A percentile compares a stretch with the other conserved stretches of the same genome.
Evolutionary conservation across 2,113 vertebrate genomes (phyloP).

Genomic region (Tragelaphus imberbis): DNA sequence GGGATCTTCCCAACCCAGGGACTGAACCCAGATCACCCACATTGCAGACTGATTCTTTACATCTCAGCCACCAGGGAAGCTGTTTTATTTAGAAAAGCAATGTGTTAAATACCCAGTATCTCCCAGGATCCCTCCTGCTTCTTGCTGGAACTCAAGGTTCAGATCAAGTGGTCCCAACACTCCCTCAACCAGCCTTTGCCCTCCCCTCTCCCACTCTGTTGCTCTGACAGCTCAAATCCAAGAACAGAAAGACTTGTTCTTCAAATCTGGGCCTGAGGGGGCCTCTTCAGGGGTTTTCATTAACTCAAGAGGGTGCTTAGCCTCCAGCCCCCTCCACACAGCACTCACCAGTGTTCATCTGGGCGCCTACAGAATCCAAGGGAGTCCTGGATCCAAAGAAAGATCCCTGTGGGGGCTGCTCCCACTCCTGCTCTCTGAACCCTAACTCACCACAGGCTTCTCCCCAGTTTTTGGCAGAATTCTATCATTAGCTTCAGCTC

Average conservation of each 20-base stretch:
- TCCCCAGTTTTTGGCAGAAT: neutral
- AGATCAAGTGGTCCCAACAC: fast-evolving
- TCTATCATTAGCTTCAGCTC: neutral
- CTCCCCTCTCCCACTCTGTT: too few relatives aligned
- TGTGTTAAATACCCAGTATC: neutral
- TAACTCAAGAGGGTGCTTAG: neutral
- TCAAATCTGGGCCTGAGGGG: neutral
- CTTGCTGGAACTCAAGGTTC: neutral
- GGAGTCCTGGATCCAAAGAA: neutral
- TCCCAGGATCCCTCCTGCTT: neutral
- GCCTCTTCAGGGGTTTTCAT: neutral
- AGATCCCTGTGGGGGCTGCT: neutral
- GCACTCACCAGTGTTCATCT: neutral
- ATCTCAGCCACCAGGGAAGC: too few relatives aligned
- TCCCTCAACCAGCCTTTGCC: neutral
- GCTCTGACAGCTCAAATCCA: neutral
- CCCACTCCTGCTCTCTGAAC: neutral
- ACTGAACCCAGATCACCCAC: neutral
- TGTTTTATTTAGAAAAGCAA: too few relatives aligned
- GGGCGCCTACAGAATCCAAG: neutral
- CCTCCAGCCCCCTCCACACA: neutral
- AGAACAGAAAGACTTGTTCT: neutral
- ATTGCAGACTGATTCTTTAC: neutral
- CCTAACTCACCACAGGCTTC: neutral
- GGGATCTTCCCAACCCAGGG: neutral